Evolutionary conservation across 1,140 invertebrate genomes (phyloP), one percentile per base, ranked within the genome.

Genomic region (Pentalonia nigronervosa): DNA sequence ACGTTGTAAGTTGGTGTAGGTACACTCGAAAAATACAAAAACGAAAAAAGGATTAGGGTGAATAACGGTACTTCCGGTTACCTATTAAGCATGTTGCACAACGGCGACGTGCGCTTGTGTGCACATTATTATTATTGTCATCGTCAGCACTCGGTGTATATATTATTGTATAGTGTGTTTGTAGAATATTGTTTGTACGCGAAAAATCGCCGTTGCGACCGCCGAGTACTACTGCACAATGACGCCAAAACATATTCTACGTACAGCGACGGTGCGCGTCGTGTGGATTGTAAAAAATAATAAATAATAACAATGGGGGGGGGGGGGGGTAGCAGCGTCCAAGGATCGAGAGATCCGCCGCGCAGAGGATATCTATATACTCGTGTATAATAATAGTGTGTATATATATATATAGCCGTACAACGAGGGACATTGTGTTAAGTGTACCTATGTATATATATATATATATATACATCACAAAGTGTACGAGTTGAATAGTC

Each of bases 401-500:
- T 23, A 53, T 36, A 60, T 60, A 90, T 56, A 41, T 91, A 11
- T 17, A 30, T 25, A 56, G 34, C 41, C 17, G 23, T n/a, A 21
- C 53, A 25, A 30, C 8, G 60, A 17, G 48, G 88, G 45, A 86
- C 41, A 87, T 89, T 89, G 87, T 89, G 87, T 89, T 53, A 50
- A 53, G 48, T 53, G 9, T 36, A 86, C 23, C 60, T 60, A 60
- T 25, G 8, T 21, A 86, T 86, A 25, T 45, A 45, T 14, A n/a
- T 88, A 25, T 30, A 34, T 89, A 36, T 21, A 25, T 87, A 86
- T 30, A 45, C 45, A 41, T 87, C 11, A 30, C 25, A 14, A n/a
- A 87, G 47, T 53, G n/a, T 88, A 88, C 48, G 84, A 47, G 48
- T 60, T 60, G 88, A 90, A 90, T 90, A 90, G 88, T 34, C 23